Conservation (phyloP, 2,113 vertebrate species). For the Cyrtonyx montezumae region DNA sequence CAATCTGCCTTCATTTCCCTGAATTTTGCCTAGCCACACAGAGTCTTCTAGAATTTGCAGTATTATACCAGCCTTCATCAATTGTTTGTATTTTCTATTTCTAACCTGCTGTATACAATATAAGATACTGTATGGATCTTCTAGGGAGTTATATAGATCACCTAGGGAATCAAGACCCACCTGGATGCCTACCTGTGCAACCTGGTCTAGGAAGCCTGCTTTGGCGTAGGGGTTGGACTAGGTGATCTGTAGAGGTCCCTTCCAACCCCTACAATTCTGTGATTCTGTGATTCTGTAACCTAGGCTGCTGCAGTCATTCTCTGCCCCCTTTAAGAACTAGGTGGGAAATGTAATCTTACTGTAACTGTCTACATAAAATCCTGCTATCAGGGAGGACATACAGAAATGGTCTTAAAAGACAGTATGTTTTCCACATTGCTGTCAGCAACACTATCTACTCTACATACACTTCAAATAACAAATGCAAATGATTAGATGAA, state of each 20-base stretch:
- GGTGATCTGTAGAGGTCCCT: too few relatives aligned
- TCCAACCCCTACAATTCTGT: too few relatives aligned
- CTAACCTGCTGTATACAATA: neutral
- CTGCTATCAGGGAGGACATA: neutral
- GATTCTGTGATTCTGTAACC: too few relatives aligned
- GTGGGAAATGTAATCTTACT: neutral
- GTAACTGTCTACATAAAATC: neutral
- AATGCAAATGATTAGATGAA: slow-evolving; percentile 17
- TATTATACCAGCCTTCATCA: neutral
- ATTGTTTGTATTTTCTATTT: neutral
- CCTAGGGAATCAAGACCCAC: neutral
- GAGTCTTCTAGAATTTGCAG: neutral
- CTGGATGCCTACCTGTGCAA: too few relatives aligned
- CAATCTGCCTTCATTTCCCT: neutral
- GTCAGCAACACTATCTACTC: neutral
- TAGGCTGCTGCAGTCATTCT: neutral
- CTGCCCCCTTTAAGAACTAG: neutral
- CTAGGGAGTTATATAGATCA: neutral
- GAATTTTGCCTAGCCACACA: neutral
- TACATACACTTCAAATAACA: neutral
- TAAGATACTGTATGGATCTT: neutral
- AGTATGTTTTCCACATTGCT: neutral
- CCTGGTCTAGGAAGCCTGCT: too few relatives aligned
- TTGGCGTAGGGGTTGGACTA: too few relatives aligned
- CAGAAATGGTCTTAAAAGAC: neutral